Evolutionary conservation across 2,797 vertebrate species (phyloP).

Genomic region (Poecilia wingei): DNA sequence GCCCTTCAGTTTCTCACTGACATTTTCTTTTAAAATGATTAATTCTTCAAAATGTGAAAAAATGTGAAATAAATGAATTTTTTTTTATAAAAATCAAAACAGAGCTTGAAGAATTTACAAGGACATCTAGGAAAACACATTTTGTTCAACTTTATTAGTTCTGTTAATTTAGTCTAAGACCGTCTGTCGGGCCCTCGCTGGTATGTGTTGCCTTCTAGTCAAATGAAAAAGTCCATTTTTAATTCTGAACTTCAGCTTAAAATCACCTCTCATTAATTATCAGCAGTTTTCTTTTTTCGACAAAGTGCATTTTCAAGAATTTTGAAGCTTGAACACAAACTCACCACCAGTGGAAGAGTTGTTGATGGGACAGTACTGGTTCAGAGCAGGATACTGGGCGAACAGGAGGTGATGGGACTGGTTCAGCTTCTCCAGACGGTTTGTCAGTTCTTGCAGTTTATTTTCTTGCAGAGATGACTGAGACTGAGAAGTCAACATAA

Average conservation of each 20-base stretch:
- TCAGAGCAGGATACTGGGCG: constrained; percentile 61
- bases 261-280: background rate
- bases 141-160: background rate
- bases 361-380: constrained; percentile 54
- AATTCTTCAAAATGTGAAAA: background rate
- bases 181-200: background rate
- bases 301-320: background rate
- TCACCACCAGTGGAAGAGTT: constrained; percentile 45
- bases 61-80: background rate
- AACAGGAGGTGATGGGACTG: constrained; percentile 55
- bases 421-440: constrained; percentile 46
- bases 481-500: constrained; percentile 42
- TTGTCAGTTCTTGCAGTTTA: constrained; percentile 43
- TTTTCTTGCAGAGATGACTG: constrained; percentile 45
- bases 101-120: background rate
- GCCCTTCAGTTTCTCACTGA: background rate
- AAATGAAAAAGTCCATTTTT: background rate
- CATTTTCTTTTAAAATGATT: background rate
- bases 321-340: background rate
- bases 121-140: background rate
- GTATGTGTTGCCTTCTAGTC: background rate
- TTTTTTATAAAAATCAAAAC: background rate
- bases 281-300: background rate
- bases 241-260: background rate
- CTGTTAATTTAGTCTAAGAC: background rate